Percentiles rank a stretch among this genome's conserved stretches.
Evolutionary conservation across 2,797 vertebrate species (phyloP).

Genomic region (Karalla daura): DNA sequence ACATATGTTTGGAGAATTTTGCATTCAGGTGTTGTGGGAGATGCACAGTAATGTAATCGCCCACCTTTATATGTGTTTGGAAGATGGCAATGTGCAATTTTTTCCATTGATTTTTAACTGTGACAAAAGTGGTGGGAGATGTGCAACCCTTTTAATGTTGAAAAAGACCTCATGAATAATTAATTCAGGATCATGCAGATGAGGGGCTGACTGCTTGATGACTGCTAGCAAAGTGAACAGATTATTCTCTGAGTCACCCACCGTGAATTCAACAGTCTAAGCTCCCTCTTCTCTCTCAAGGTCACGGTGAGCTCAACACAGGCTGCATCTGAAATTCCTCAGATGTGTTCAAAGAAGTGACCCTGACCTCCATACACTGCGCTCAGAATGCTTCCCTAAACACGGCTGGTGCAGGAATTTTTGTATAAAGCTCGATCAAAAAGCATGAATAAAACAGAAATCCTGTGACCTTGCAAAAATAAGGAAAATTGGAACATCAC

Average conservation of each 20-base stretch:
- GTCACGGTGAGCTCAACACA: slow-evolving; percentile 53
- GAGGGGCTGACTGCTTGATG: slow-evolving; percentile 63
- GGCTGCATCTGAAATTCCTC: slow-evolving; percentile 53
- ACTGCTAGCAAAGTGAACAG: slow-evolving; percentile 62
- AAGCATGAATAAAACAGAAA: slow-evolving; percentile 19
- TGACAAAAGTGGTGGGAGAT: slow-evolving; percentile 42
- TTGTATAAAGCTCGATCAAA: slow-evolving; percentile 16
- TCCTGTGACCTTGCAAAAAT: slow-evolving; percentile 18
- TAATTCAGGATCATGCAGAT: slow-evolving; percentile 70
- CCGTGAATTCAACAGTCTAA: slow-evolving; percentile 53
- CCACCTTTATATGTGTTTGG: not conserved
- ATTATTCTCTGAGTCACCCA: slow-evolving; percentile 69
- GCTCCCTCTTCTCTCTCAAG: slow-evolving; percentile 58
- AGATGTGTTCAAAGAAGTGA: slow-evolving; percentile 49
- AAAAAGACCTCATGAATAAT: slow-evolving; percentile 69
- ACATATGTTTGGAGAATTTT: too few relatives aligned
- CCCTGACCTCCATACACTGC: slow-evolving; percentile 23
- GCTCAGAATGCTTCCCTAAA: slow-evolving; percentile 26
- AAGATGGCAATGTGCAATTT: slow-evolving; percentile 5
- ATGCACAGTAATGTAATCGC: slow-evolving; percentile 4
- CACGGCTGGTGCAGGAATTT: slow-evolving; percentile 2
- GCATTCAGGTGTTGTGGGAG: not conserved
- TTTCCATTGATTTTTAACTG: slow-evolving; percentile 23
- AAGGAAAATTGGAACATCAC: slow-evolving; percentile 10
- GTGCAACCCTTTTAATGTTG: slow-evolving; percentile 35